phyloP scores from a whole-genome alignment of 2,113 vertebrate genomes.

The Ageneiosus marmoratus region DNA sequence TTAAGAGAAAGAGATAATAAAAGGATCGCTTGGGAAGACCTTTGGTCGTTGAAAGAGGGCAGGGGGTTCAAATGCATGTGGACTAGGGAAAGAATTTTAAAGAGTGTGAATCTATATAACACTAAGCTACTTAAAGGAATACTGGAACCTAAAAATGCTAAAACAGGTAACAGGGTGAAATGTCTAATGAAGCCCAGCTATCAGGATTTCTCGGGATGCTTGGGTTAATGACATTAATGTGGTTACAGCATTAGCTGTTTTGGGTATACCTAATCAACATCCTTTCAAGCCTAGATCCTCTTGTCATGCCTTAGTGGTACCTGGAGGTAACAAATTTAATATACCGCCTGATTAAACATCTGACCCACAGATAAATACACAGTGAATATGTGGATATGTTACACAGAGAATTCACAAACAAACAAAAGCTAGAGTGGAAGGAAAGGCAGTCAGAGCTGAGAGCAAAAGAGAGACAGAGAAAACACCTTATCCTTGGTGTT shows the following conservation, averaged over 20 bases:
- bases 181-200: background rate
- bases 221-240: background rate
- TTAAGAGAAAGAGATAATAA: conserved; percentile 44
- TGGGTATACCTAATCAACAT: background rate
- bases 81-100: conserved; percentile 15
- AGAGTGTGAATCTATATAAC: background rate
- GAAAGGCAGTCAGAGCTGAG: conserved; percentile 24
- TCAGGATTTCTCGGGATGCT: background rate
- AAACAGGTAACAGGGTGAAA: background rate
- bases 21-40: conserved; percentile 18
- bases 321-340: conserved; percentile 15
- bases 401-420: background rate
- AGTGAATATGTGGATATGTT: background rate
- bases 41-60: conserved; percentile 41
- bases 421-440: conserved; percentile 31
- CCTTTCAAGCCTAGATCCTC: conserved; percentile 6
- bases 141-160: background rate
- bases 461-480: background rate
- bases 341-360: background rate
- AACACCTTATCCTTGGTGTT: background rate
- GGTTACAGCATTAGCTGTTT: background rate
- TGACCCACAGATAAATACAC: background rate
- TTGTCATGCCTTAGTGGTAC: background rate
- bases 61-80: conserved; percentile 44
- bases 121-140: background rate